Conservation (phyloP, 2,888 invertebrate species). For the Lepidocyrtinus sp. region DNA sequence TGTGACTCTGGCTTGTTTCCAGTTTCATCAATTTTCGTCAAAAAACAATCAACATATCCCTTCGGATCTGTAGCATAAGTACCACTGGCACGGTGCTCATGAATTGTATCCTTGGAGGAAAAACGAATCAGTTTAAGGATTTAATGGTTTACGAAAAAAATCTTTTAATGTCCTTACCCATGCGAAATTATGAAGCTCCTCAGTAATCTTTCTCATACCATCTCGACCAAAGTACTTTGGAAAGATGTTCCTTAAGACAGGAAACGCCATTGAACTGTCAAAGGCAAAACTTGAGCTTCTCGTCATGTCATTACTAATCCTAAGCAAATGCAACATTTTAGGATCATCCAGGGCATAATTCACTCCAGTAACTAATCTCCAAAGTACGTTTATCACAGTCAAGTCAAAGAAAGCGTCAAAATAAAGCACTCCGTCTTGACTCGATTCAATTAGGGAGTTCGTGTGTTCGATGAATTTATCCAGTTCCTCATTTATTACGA, state of each 20-base stretch:
- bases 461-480: slow-evolving; percentile 19
- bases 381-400: slow-evolving; percentile 26
- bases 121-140: neutral
- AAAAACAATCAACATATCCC: slow-evolving; percentile 37
- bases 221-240: slow-evolving; percentile 18
- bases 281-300: slow-evolving; percentile 5
- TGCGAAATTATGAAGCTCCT: neutral
- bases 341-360: slow-evolving; percentile 34
- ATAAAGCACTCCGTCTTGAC: neutral
- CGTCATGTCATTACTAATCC: slow-evolving; percentile 6
- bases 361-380: slow-evolving; percentile 42
- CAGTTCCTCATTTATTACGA: slow-evolving; percentile 37
- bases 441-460: neutral
- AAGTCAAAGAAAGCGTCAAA: slow-evolving; percentile 27
- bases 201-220: neutral
- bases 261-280: slow-evolving; percentile 27
- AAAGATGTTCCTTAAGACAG: slow-evolving; percentile 19
- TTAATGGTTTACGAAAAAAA: neutral
- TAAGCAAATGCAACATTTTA: neutral
- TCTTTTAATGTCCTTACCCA: neutral
- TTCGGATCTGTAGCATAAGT: slow-evolving; percentile 17
- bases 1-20: slow-evolving; percentile 1
- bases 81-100: neutral
- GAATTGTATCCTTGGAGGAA: slow-evolving; percentile 20
- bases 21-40: slow-evolving; percentile 35